Evolutionary conservation across 1,140 invertebrate genomes (phyloP).

Genomic region (Rhynchophorus ferrugineus): DNA sequence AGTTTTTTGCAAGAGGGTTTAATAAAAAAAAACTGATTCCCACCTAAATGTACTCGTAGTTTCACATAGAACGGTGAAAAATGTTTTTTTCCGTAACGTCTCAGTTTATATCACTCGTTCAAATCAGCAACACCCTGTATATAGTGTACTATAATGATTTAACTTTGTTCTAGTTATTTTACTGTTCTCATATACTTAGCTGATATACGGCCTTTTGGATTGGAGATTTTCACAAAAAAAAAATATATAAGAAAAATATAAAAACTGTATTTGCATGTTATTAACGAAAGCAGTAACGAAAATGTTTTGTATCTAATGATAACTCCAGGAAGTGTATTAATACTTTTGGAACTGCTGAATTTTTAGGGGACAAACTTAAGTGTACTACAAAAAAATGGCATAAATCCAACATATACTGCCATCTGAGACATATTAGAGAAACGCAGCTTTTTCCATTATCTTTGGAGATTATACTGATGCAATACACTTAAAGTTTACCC

Average conservation of each 20-base stretch:
- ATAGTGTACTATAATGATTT: too few relatives aligned
- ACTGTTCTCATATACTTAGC: neutral
- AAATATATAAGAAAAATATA: neutral
- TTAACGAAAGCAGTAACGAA: too few relatives aligned
- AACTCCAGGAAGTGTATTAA: too few relatives aligned
- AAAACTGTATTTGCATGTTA: too few relatives aligned
- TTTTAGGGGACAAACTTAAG: too few relatives aligned
- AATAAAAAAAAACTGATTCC: constrained; percentile 16
- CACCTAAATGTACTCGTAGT: neutral
- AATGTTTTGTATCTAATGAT: too few relatives aligned
- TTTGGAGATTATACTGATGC: too few relatives aligned
- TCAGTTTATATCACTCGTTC: neutral
- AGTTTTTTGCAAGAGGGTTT: constrained; percentile 20
- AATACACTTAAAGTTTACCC: too few relatives aligned
- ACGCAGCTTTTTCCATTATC: too few relatives aligned
- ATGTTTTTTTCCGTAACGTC: neutral
- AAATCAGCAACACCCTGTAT: neutral
- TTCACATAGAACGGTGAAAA: neutral
- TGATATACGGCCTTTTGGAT: neutral
- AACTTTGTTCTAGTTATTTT: neutral
- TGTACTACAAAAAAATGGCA: neutral
- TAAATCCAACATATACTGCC: neutral
- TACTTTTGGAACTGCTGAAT: too few relatives aligned
- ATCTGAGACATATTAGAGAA: neutral
- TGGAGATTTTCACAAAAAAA: neutral